phyloP scores from a whole-genome alignment of 2,888 invertebrate species.

The Minunthozetes semirufus region DNA sequence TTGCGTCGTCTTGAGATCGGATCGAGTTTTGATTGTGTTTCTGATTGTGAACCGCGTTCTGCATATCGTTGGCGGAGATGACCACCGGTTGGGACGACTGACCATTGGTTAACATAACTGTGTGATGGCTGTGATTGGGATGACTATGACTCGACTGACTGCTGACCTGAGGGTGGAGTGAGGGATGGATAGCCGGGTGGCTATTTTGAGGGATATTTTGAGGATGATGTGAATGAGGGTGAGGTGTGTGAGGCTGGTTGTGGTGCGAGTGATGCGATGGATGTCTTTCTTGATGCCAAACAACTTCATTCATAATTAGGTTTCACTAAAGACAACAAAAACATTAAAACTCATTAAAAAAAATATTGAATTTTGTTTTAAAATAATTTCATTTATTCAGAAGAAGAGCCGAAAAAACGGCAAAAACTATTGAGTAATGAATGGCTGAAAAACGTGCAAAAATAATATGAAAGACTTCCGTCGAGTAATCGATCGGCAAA shows the following conservation, averaged over 20 bases:
- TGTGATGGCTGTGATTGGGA: background rate
- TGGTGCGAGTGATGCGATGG: background rate
- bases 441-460: too few species aligned
- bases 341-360: background rate
- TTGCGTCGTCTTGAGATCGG: conserved; percentile 74
- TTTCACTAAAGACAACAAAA: background rate
- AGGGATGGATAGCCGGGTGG: conserved; percentile 10
- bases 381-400: background rate
- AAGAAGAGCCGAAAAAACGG: background rate
- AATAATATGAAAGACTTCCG: too few species aligned
- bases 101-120: background rate
- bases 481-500: too few species aligned
- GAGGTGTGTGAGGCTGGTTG: background rate
- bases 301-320: conserved; percentile 17
- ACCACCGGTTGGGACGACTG: conserved; percentile 1
- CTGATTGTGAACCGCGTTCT: conserved; percentile 1
- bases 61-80: background rate
- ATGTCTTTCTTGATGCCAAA: conserved; percentile 20
- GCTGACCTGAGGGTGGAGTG: background rate
- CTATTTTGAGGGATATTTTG: too few species aligned
- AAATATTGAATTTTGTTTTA: background rate
- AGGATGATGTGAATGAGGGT: background rate
- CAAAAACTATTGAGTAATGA: background rate
- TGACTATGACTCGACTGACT: background rate
- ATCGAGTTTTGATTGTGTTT: conserved; percentile 40